Base-by-base conservation (phyloP, 2,888 invertebrate species). In the Listrodromus nycthemerus region DNA sequence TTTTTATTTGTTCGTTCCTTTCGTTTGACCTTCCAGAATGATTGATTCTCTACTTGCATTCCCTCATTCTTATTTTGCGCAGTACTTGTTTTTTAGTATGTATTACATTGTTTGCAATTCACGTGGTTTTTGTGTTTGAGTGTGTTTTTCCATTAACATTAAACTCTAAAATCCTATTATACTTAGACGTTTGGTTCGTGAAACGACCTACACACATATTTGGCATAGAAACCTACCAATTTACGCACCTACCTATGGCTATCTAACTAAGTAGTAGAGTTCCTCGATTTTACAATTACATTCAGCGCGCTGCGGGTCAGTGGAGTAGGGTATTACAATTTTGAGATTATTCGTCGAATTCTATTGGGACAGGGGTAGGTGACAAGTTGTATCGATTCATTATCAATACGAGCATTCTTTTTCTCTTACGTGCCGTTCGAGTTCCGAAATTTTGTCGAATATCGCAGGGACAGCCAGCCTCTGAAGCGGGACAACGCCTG, bases 221-320 rank as follows among this genome's bases (percentile, higher is more conserved):
- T 92, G 92, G 92, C 92, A 92, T 92, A 90, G 90, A 91, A 91
- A 92, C 89, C 91, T 90, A 90, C 89, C 90, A 89, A 89, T 89
- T 89, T 89, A 88, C 89, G 87, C 89, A 87, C 89, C 86, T 89
- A 86, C 85, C 85, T 80, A 83, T 65, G 19, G 74, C 82, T 86
- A 86, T 74, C 86, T 85, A 86, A 83, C 85, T 86, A 86, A 85
- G 85, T 86, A 85, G 85, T 86, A 83, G 58, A 82, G 58, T 84
- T 74, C 61, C 48, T 50, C 48, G 58, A 80, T 80, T 83, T 83
- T 85, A 84, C 77, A 82, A 74, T 87, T 83, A 86, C 45, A 76
- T 78, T 74, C 55, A 48, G 63, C 74, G 74, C 69, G 67, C 67
- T 41, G 76, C 52, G 76, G 73, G 19, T 73, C 61, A 27, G 45